Evolutionary conservation across 2,797 vertebrate genomes (phyloP), one percentile per base, ranked within the genome.

Genomic region (Cyclopterus lumpus): DNA sequence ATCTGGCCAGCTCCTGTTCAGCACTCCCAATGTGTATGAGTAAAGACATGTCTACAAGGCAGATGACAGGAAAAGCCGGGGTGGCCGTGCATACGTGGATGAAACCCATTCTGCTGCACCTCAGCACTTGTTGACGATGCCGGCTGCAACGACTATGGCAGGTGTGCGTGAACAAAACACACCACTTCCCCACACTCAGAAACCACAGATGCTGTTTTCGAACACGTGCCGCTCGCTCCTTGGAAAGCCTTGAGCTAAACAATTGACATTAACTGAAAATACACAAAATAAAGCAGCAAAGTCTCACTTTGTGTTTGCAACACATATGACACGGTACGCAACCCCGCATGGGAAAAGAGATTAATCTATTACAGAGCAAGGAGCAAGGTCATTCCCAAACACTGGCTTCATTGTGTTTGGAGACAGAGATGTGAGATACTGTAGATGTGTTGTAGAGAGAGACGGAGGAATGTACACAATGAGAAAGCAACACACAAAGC

Each of bases 381-480:
- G 53, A 83, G 68, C 79, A 81, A 80, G 84, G 86, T 89, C 81
- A 79, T 28, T 75, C 44, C 42, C 57, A 53, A 42, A 87, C 80
- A 85, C 42, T 64, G 40, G 70, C 64, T 49, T 30, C 60, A 74
- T 67, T 80, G 83, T 85, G 66, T 77, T 79, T 7, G 71, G 28
- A 67, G 53, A 74, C 51, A 32, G 54, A 71, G 32, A 53, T 54
- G 34, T 32, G 67, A 80, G 72, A 74, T 59, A 58, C 9, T 26
- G 55, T 57, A 32, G 22, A 69, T 61, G 65, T 48, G 34, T 74
- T 53, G 34, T n/a, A n/a, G 51, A 28, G 5, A 53, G 20, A 73
- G 24, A 54, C 38, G 58, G 36, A 69, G 20, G 59, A 71, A 57
- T 38, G 8, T 22, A 59, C 12, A 51, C 22, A 69, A 66, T 26